phyloP scores from a whole-genome alignment of 2,888 invertebrate species.

The Leptogaster cylindrica region DNA sequence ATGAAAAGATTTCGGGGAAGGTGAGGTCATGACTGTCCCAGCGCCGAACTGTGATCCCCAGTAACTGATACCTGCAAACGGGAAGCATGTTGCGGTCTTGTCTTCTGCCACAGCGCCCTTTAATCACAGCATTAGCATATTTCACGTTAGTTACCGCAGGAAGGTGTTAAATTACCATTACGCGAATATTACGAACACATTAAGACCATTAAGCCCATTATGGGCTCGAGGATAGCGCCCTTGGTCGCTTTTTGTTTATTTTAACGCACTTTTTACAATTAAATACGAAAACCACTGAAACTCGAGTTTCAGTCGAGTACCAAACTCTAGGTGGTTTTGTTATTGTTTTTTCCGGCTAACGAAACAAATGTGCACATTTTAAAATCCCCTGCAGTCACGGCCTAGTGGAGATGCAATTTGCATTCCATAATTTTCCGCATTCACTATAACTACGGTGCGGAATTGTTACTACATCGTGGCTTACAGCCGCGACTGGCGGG shows the following conservation, averaged over 20 bases:
- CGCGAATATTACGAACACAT: constrained; percentile 24
- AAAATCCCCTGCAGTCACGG: constrained; percentile 17
- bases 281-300: constrained; percentile 1
- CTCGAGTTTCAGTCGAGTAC: not conserved
- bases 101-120: not conserved
- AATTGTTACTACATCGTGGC: constrained; percentile 9
- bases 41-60: not conserved
- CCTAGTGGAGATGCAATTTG: constrained; percentile 17
- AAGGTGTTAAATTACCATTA: constrained; percentile 37
- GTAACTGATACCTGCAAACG: constrained; percentile 14
- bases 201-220: constrained; percentile 33
- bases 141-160: constrained; percentile 19
- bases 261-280: constrained; percentile 25
- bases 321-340: constrained; percentile 3
- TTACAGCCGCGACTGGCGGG: not conserved
- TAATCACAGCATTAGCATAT: constrained; percentile 5
- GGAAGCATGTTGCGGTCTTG: not conserved
- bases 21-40: constrained; percentile 30
- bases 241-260: constrained; percentile 9
- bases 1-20: constrained; percentile 8
- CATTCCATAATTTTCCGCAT: not conserved
- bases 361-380: not conserved
- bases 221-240: not conserved
- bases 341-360: not conserved
- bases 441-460: not conserved